Base-by-base conservation (phyloP, 2,113 vertebrate genomes). In the Melanerpes aurifrons region DNA sequence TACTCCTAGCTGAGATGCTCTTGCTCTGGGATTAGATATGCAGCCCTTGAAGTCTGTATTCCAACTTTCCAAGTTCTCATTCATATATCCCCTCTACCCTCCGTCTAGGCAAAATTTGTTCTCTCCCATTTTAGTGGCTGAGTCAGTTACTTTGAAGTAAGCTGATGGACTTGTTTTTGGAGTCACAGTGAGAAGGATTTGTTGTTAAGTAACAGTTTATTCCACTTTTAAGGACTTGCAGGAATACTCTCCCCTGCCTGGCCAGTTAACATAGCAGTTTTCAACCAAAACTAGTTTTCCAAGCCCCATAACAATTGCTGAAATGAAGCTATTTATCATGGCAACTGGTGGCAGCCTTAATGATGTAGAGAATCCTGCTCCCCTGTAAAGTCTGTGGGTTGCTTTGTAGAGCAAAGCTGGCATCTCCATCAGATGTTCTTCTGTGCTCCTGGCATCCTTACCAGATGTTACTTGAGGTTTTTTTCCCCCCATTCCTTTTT, bases 31-130 rank as follows among this genome's bases (percentile, higher is more conserved):
- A 32, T 22, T 6, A 53, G 50, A 22, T 12, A 3, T 5, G 2
- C 20, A 63, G 40, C 70, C n/a, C 24, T 71, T 1, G 0, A 58
- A 74, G 19, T 28, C 67, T 3, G 6, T 2, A 1, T 66, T 29
- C 54, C 54, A 57, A 16, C 25, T 57, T 57, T 10, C 19, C 29
- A 40, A 3, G 37, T 76, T 76, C 37, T 26, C 14, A 14, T 8
- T 12, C 45, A 28, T 40, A 9, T 26, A 50, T 19, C 15, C 31
- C 5, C 1, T 15, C 43, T 45, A 15, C 43, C 9, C 40, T n/a
- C 24, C 6, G 5, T 73, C 29, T 28, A 56, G 62, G 21, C 57
- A 56, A 82, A 57, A n/a, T 32, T 10, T n/a, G 4, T 50, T 82
- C 19, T 57, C 16, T 66, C 29, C 32, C 0, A 0, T 48, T 82